phyloP scores from a whole-genome alignment of 2,888 invertebrate genomes.

The Philhelius pedissequus region DNA sequence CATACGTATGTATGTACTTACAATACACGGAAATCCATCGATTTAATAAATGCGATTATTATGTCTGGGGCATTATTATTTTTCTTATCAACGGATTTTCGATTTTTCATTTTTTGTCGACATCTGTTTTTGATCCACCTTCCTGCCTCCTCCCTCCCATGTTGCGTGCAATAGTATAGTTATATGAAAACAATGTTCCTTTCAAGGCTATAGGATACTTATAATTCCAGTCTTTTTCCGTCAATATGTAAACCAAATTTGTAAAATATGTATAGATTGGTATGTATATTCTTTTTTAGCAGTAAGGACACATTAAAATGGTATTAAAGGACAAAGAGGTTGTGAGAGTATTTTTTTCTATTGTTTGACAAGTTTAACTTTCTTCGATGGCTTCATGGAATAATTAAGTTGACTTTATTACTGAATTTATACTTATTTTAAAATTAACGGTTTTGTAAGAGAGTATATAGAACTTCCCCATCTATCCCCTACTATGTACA shows the following conservation, averaged over 20 bases:
- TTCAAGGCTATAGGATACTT: constrained; percentile 34
- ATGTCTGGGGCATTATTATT: constrained; percentile 50
- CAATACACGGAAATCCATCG: constrained; percentile 56
- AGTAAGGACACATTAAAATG: not conserved
- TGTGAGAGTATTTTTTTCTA: not conserved
- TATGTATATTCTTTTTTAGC: too few species aligned
- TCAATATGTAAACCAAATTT: not conserved
- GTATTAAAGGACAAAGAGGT: not conserved
- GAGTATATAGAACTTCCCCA: too few species aligned
- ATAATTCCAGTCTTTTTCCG: constrained; percentile 26
- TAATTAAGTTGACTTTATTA: not conserved
- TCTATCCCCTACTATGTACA: not conserved
- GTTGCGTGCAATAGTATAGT: too few species aligned
- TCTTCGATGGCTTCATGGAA: not conserved
- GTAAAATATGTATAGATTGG: too few species aligned
- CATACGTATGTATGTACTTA: not conserved
- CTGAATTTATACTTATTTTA: too few species aligned
- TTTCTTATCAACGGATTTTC: not conserved
- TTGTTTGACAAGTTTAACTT: not conserved
- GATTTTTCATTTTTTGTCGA: constrained; percentile 20
- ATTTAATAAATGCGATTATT: constrained; percentile 42
- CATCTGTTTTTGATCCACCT: constrained; percentile 55
- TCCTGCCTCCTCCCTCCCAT: not conserved
- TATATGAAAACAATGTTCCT: constrained; percentile 21
- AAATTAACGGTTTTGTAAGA: too few species aligned